Percentiles rank a stretch among this genome's conserved stretches.
These are phyloP conservation scores for Mus spretus DNA, from an alignment of 2,797 vertebrate species.

Conservation along the genomic window DNA sequence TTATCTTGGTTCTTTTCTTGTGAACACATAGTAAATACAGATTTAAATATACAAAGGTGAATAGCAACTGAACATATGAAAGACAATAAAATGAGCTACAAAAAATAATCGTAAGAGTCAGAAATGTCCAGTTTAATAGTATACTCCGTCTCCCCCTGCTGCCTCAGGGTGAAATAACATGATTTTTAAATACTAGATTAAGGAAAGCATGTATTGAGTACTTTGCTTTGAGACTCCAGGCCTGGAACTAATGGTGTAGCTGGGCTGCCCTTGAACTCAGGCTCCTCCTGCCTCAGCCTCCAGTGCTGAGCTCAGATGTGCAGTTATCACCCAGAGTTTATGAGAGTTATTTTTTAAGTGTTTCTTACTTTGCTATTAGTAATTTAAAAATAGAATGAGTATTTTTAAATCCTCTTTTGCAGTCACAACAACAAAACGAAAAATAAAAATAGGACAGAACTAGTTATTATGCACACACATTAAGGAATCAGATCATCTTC, in stretches of 20 bases:
- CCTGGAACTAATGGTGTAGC: not conserved
- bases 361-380: constrained; percentile 50
- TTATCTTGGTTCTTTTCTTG: constrained; percentile 1
- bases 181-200: constrained; percentile 27
- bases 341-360: constrained; percentile 34
- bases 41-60: constrained; percentile 43
- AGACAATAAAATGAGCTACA: not conserved
- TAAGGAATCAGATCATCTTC: not conserved
- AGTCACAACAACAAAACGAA: constrained; percentile 43
- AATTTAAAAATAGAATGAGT: constrained; percentile 27
- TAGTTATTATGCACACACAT: not conserved
- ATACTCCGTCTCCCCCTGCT: constrained; percentile 72
- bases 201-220: not conserved
- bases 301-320: not conserved
- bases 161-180: constrained; percentile 67
- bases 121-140: not conserved
- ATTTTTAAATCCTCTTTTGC: constrained; percentile 52
- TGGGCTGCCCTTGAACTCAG: not conserved
- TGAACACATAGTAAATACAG: constrained; percentile 5
- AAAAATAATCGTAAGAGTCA: not conserved
- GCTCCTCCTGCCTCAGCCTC: not conserved
- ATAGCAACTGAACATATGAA: not conserved
- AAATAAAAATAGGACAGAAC: constrained; percentile 30
- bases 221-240: not conserved
- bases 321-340: not conserved